A percentile compares a stretch with the other conserved stretches of the same genome.
phyloP scores from a whole-genome alignment of 2,797 vertebrate species.

The Oophaga sylvatica region DNA sequence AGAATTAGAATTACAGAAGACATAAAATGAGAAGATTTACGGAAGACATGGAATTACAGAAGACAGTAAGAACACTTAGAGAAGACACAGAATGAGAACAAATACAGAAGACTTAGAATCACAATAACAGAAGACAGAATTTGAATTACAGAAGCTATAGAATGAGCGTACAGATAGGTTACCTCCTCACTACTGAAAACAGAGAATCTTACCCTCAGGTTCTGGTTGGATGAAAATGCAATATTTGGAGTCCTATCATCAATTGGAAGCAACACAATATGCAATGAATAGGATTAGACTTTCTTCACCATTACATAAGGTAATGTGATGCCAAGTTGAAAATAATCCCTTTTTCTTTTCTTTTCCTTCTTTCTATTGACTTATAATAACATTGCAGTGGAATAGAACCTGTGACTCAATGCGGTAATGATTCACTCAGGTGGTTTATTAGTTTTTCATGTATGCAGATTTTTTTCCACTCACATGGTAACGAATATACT shows the following conservation, averaged over 20 bases:
- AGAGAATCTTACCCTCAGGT: neutral
- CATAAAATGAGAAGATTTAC: too few species aligned
- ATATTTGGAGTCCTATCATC: neutral
- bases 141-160: neutral
- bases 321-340: neutral
- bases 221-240: neutral
- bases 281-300: slow-evolving; percentile 12
- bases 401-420: slow-evolving; percentile 7
- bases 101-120: too few species aligned
- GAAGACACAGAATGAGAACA: too few species aligned
- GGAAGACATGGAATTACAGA: too few species aligned
- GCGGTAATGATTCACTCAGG: slow-evolving; percentile 6
- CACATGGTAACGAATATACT: neutral
- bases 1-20: too few species aligned
- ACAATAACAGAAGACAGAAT: too few species aligned
- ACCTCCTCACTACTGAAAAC: neutral
- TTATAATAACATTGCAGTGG: slow-evolving; percentile 5
- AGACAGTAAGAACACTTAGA: too few species aligned
- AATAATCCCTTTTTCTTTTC: neutral
- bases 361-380: neutral
- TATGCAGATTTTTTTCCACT: slow-evolving; percentile 7
- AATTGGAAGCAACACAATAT: neutral
- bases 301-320: slow-evolving; percentile 1
- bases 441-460: neutral
- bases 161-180: neutral